Percentiles rank a stretch among this genome's conserved stretches.
phyloP scores from a whole-genome alignment of 2,113 vertebrate species.

The Phycodurus eques region DNA sequence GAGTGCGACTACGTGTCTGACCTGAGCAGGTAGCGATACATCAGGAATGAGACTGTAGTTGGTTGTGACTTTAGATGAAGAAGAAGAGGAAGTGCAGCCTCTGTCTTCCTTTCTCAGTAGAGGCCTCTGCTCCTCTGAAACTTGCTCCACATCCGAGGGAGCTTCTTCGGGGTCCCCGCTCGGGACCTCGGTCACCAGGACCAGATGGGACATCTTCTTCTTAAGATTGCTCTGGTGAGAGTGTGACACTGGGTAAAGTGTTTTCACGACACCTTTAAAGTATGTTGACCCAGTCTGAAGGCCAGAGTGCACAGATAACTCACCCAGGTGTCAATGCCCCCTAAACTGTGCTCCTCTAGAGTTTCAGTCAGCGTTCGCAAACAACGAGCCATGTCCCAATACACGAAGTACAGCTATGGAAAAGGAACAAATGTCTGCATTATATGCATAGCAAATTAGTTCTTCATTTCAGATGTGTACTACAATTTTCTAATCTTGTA shows the following conservation, averaged over 20 bases:
- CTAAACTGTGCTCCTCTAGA: conserved; percentile 60
- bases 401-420: conserved; percentile 69
- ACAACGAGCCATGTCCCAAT: conserved; percentile 72
- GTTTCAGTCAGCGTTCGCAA: conserved; percentile 61
- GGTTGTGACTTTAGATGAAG: conserved; percentile 49
- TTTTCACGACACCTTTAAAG: conserved; percentile 7
- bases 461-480: neutral
- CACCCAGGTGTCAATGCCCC: conserved; percentile 61
- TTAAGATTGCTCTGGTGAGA: conserved; percentile 63
- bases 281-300: conserved; percentile 5
- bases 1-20: conserved; percentile 17
- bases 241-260: neutral
- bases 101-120: conserved; percentile 46
- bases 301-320: conserved; percentile 37
- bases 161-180: conserved; percentile 19
- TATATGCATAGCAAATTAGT: neutral
- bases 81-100: conserved; percentile 10
- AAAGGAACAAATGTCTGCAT: conserved; percentile 1
- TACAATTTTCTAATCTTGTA: neutral
- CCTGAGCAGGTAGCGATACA: conserved; percentile 58
- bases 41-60: conserved; percentile 71
- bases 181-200: conserved; percentile 57
- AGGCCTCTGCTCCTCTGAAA: conserved; percentile 62
- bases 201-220: conserved; percentile 69
- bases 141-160: conserved; percentile 21